Evolutionary conservation across 2,113 vertebrate species (phyloP), one percentile per base, ranked within the genome.

Genomic region (Aix galericulata): DNA sequence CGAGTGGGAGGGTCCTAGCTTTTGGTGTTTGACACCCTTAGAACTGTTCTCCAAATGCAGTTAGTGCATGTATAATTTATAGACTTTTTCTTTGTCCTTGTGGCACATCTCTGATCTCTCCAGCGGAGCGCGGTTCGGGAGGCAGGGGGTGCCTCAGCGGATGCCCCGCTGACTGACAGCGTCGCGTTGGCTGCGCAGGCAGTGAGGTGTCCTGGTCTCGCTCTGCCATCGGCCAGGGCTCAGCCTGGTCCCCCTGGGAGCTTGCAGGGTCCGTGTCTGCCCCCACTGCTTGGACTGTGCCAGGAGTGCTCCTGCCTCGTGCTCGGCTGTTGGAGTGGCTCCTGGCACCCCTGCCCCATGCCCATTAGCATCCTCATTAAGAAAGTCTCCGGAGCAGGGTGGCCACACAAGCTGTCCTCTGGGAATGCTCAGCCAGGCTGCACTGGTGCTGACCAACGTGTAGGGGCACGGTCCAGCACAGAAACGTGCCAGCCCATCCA

Each of bases 341-440:
- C 69, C 29, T 42, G 40, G n/a, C 64, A 11, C 74, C 8, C 16
- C 17, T 56, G 40, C n/a, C 48, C 34, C 1, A 1, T 17, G 82
- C 8, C 32, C 5, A 0, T 32, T 32, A 4, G 36, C 0, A 2
- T 2, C 21, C 7, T 5, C 3, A 0, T 8, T 10, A 23, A 25
- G 8, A 23, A 58, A 23, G 2, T 17, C 58, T 60, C 48, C 0
- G 0, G 68, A 22, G 42, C 58, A 7, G 52, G 63, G 66, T 81
- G 91, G 31, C 31, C n/a, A 2, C 31, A 2, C 27, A 3, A 36
- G 38, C 38, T 42, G 72, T 20, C 16, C 52, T 31, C 56, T 3
- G 4, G 31, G 25, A 56, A 44, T 0, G 1, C 53, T 56, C 23
- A 2, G 42, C 21, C 18, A 0, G 1, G 69, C 29, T 5, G 3